phyloP scores from a whole-genome alignment of 37 sponge, comb jelly and placozoan species.

The Lycopodina hypogea region DNA sequence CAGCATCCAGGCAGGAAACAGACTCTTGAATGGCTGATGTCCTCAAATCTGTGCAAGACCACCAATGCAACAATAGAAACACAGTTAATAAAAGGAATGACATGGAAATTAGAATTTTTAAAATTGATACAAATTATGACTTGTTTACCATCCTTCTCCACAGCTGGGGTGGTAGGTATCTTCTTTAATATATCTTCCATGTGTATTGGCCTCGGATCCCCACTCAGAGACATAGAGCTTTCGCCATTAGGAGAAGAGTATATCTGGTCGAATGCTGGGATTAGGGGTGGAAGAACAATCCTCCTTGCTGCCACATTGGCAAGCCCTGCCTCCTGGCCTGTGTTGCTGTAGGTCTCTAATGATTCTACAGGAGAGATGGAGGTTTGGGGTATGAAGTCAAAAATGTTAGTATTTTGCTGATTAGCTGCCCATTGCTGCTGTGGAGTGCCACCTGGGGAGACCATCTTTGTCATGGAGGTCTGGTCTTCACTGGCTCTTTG shows the following conservation, averaged over 20 bases:
- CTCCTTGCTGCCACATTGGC: background rate
- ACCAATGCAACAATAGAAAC: no score
- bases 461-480: background rate
- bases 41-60: background rate
- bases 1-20: background rate
- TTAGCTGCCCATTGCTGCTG: conserved; percentile 17
- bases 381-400: background rate
- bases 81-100: no score
- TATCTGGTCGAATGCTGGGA: conserved; percentile 4
- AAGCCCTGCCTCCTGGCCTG: background rate
- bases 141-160: conserved; percentile 19
- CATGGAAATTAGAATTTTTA: background rate
- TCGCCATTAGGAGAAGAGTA: background rate
- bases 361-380: background rate
- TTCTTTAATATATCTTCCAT: background rate
- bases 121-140: no score
- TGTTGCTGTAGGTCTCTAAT: background rate
- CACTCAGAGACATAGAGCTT: no score
- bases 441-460: background rate
- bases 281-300: background rate
- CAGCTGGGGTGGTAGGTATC: conserved; percentile 12
- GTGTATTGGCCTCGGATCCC: background rate
- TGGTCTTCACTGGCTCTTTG: background rate
- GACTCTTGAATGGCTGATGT: background rate
- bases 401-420: background rate